Conservation (phyloP, 2,797 vertebrate genomes). For the Rhynchonycteris naso region DNA sequence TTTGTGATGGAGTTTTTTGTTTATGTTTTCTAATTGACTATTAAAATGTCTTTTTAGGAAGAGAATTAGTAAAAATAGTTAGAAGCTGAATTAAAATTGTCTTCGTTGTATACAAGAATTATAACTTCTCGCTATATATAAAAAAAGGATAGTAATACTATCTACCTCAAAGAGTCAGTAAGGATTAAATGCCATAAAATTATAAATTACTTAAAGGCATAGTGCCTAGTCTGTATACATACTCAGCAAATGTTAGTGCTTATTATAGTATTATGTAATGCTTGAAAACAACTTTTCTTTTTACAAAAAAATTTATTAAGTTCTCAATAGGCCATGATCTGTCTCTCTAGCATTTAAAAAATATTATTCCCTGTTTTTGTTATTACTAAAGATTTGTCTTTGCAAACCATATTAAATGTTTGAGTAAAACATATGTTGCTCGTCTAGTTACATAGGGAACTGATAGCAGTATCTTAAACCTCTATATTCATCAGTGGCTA, state of each 20-base stretch:
- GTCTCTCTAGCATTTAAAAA: not conserved
- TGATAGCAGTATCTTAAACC: not conserved
- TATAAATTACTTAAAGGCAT: not conserved
- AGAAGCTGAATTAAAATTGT: not conserved
- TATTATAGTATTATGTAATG: not conserved
- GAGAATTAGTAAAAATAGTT: not conserved
- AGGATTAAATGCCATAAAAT: constrained; percentile 33
- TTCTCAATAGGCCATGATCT: not conserved
- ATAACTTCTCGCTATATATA: not conserved
- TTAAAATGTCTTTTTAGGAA: not conserved
- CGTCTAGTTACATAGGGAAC: not conserved
- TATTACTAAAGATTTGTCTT: constrained; percentile 1
- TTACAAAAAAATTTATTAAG: not conserved
- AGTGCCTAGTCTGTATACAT: not conserved
- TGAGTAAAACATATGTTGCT: not conserved
- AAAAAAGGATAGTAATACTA: not conserved
- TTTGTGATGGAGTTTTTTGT: not conserved
- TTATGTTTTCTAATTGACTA: not conserved
- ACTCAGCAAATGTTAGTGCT: not conserved
- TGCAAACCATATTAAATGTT: not conserved
- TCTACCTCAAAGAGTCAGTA: not conserved
- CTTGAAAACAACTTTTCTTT: not conserved
- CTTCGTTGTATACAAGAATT: not conserved
- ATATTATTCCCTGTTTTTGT: not conserved
- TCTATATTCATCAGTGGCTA: not conserved